Percentiles rank a stretch among this genome's conserved stretches.
These are phyloP conservation scores for Zeuzera pyrina DNA, from an alignment of 2,888 invertebrate species.

Conservation along the genomic window DNA sequence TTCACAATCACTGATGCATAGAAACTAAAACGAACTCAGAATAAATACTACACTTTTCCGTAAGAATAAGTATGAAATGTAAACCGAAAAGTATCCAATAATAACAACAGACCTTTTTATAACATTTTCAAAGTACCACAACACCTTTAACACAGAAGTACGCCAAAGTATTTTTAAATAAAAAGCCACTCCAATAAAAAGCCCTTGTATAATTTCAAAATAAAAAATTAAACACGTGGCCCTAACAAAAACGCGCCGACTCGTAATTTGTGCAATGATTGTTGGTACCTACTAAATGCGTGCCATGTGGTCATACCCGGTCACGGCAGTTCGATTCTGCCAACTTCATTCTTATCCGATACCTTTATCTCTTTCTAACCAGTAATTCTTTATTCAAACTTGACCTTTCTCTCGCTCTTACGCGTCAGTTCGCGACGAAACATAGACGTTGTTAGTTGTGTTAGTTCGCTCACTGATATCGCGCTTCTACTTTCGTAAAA, in stretches of 20 bases:
- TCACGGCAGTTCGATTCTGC: conserved; percentile 34
- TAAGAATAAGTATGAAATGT: no score
- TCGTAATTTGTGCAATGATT: conserved; percentile 58
- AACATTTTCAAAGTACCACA: conserved; percentile 2
- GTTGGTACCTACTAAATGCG: conserved; percentile 50
- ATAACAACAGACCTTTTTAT: no score
- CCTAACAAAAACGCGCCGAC: conserved; percentile 57
- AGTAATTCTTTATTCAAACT: conserved; percentile 27
- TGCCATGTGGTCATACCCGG: conserved; percentile 66
- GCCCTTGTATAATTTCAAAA: conserved; percentile 22
- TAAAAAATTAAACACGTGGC: no score
- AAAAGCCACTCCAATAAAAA: conserved; percentile 4
- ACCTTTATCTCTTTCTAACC: conserved; percentile 13
- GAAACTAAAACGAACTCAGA: no score
- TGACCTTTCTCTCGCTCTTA: conserved; percentile 46
- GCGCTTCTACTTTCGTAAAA: conserved; percentile 60
- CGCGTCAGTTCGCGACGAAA: conserved; percentile 40
- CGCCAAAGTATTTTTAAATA: conserved; percentile 30
- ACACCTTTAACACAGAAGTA: conserved; percentile 3
- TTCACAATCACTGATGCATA: no score
- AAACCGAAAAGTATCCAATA: no score
- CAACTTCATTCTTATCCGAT: conserved; percentile 41
- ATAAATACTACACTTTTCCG: no score
- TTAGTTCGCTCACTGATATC: conserved; percentile 18
- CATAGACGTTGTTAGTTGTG: conserved; percentile 23